phyloP scores from a whole-genome alignment of 2,797 vertebrate species.

The Hybognathus amarus region DNA sequence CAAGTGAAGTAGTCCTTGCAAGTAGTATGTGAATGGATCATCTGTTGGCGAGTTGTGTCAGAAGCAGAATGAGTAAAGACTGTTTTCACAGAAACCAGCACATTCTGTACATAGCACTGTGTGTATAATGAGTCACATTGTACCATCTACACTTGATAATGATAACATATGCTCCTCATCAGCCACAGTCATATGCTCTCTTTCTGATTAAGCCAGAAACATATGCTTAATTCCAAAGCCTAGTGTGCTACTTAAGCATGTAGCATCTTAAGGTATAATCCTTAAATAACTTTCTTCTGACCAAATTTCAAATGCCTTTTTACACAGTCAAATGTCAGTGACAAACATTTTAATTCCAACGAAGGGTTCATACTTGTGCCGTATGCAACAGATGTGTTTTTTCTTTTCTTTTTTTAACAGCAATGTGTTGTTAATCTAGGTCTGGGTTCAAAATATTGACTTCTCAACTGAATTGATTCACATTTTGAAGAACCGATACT shows the following conservation, averaged over 20 bases:
- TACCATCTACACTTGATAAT: slow-evolving; percentile 8
- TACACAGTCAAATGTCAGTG: neutral
- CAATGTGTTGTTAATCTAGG: neutral
- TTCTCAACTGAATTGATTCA: no score
- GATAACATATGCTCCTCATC: neutral
- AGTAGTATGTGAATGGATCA: no score
- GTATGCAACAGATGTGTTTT: neutral
- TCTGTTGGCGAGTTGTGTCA: no score
- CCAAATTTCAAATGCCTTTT: neutral
- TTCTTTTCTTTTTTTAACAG: neutral
- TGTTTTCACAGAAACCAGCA: slow-evolving; percentile 24
- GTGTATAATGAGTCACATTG: neutral
- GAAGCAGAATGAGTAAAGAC: no score
- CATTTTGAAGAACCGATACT: no score
- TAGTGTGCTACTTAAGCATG: no score
- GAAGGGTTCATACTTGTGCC: neutral
- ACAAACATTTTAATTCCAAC: neutral
- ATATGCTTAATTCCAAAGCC: neutral
- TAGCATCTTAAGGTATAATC: neutral
- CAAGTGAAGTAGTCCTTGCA: no score
- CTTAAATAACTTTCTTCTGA: neutral
- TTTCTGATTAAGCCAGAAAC: neutral
- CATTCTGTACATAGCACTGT: neutral
- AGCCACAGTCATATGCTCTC: neutral
- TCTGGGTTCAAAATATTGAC: no score